These are phyloP conservation scores for Margarornis squamiger DNA, from an alignment of 2,797 vertebrate species.

Conservation along the genomic window DNA sequence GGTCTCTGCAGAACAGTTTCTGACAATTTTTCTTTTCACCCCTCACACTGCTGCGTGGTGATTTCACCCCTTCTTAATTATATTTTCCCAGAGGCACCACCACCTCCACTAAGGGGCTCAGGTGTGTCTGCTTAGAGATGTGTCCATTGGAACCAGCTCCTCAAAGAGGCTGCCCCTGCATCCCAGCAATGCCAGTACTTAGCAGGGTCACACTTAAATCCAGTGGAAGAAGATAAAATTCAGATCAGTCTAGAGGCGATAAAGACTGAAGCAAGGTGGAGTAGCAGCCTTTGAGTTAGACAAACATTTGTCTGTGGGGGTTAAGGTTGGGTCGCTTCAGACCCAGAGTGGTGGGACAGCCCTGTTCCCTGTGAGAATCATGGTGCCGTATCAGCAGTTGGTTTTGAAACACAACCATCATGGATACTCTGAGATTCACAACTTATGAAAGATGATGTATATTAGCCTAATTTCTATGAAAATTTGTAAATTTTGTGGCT, in stretches of 20 bases:
- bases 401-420: neutral
- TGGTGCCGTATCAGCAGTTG: too few relatives aligned
- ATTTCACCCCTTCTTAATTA: neutral
- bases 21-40: neutral
- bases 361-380: neutral
- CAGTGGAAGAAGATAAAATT: neutral
- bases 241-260: neutral
- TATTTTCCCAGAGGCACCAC: neutral
- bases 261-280: neutral
- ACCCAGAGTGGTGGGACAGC: rapidly evolving
- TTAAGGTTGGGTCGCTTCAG: neutral
- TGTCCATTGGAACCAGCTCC: neutral
- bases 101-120: neutral
- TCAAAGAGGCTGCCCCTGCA: neutral
- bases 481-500: neutral
- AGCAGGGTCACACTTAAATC: rapidly evolving
- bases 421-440: neutral
- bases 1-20: neutral
- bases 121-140: too few relatives aligned
- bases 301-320: neutral
- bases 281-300: neutral
- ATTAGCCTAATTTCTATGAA: neutral
- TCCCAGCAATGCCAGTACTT: rapidly evolving
- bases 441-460: neutral
- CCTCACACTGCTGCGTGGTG: rapidly evolving